phyloP scores from a whole-genome alignment of 2,113 vertebrate genomes.

The Genyomyrus donnyi region DNA sequence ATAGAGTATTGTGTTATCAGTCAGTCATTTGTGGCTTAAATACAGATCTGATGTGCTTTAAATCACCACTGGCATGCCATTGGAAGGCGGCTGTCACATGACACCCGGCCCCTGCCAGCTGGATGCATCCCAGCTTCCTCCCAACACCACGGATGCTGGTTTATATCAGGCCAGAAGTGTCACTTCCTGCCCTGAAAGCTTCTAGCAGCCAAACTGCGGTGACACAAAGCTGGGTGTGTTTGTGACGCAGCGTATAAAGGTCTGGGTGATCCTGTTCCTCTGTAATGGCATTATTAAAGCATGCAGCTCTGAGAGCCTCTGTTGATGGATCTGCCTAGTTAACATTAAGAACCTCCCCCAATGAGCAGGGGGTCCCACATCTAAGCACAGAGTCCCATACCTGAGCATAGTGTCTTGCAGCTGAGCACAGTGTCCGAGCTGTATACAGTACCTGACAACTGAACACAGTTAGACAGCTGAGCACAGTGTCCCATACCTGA shows the following conservation, averaged over 20 bases:
- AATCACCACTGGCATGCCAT: background rate
- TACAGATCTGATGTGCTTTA: background rate
- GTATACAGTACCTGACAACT: background rate
- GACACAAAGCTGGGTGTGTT: slow-evolving; percentile 65
- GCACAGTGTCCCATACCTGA: no score
- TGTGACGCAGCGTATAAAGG: slow-evolving; percentile 43
- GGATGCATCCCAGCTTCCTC: background rate
- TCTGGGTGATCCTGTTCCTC: slow-evolving; percentile 50
- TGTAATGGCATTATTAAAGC: slow-evolving; percentile 41
- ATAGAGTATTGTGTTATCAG: background rate
- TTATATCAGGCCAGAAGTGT: slow-evolving; percentile 52
- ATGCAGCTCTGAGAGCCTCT: slow-evolving; percentile 31
- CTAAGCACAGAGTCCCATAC: background rate
- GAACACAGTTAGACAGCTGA: no score
- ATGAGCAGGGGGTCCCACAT: background rate
- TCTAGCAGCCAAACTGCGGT: slow-evolving; percentile 54
- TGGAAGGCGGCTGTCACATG: background rate
- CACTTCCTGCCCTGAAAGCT: slow-evolving; percentile 57
- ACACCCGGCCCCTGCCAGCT: background rate
- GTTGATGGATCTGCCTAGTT: slow-evolving; percentile 42
- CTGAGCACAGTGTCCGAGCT: background rate
- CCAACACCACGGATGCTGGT: slow-evolving; percentile 37
- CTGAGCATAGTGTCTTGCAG: background rate
- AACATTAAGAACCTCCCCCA: background rate
- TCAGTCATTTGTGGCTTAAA: background rate